Evolutionary conservation across 2,113 vertebrate species (phyloP).

Genomic region (Oenanthe oenanthe): DNA sequence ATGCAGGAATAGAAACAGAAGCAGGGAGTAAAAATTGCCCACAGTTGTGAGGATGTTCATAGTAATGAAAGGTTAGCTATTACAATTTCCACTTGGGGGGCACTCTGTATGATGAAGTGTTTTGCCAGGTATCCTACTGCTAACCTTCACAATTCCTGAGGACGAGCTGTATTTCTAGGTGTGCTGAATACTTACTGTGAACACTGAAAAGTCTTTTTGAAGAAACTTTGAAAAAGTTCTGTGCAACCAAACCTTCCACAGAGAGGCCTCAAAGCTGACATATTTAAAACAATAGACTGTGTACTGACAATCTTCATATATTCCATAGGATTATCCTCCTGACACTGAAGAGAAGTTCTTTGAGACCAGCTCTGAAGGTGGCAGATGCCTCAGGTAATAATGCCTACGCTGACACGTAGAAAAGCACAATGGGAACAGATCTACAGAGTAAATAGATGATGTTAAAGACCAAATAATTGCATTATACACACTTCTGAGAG

Average conservation of each 20-base stretch:
- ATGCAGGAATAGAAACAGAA: background rate
- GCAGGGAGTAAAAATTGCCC: background rate
- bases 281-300: background rate
- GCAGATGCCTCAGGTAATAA: background rate
- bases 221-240: background rate
- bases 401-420: background rate
- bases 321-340: background rate
- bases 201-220: background rate
- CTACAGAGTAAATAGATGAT: background rate
- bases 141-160: background rate
- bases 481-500: background rate
- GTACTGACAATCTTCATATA: background rate
- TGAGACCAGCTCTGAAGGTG: background rate
- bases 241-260: background rate
- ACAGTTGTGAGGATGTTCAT: rapidly evolving
- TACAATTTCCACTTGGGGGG: background rate
- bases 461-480: background rate
- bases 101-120: background rate
- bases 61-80: background rate
- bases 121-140: background rate
- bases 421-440: background rate
- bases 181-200: background rate
- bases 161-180: background rate
- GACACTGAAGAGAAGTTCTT: background rate
- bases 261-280: background rate